Evolutionary conservation across 2,797 vertebrate genomes (phyloP), one percentile per base, ranked within the genome.

Genomic region (Mallotus villosus): DNA sequence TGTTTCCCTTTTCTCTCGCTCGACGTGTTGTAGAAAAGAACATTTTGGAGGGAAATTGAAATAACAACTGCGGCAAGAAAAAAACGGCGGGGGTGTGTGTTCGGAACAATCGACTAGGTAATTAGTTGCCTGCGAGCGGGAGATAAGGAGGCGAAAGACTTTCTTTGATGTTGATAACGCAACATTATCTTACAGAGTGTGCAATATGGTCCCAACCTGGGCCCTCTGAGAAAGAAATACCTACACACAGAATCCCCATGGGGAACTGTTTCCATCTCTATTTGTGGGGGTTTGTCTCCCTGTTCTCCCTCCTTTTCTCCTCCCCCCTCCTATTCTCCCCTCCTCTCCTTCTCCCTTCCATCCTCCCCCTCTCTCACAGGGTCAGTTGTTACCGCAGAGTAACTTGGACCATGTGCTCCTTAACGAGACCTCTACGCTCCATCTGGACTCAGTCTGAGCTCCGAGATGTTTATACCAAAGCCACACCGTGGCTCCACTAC

Each of bases 21-120:
- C 71, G 72, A 17, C 32, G 6, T 9, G 62, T 71, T 74, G 77
- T 75, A 73, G 74, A 85, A 83, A 69, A 81, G 74, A 68, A 78
- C 74, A 71, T 51, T 81, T 82, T 84, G 67, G 81, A 85, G 78
- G 79, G 72, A 82, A 87, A 88, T 67, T 86, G 82, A 85, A 86
- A 88, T 78, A 87, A 87, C 80, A 88, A 87, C 84, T 72, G 72
- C 83, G 69, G 84, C 80, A 84, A 83, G 81, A 82, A 80, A 73
- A 37, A 41, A 12, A 41, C 37, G 37, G 0, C 2, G 9, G 11
- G 1, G 37, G 37, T 41, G 37, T 9, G 8, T 9, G 70, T 78
- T 76, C 70, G 81, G 78, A 74, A 80, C 79, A 82, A 81, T 75
- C 83, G 68, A 76, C 73, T 81, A 70, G 80, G 72, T 65, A 58